A percentile compares a stretch with the other conserved stretches of the same genome.
phyloP scores from a whole-genome alignment of 2,888 invertebrate species.

The Stenchaetothrips biformis region DNA sequence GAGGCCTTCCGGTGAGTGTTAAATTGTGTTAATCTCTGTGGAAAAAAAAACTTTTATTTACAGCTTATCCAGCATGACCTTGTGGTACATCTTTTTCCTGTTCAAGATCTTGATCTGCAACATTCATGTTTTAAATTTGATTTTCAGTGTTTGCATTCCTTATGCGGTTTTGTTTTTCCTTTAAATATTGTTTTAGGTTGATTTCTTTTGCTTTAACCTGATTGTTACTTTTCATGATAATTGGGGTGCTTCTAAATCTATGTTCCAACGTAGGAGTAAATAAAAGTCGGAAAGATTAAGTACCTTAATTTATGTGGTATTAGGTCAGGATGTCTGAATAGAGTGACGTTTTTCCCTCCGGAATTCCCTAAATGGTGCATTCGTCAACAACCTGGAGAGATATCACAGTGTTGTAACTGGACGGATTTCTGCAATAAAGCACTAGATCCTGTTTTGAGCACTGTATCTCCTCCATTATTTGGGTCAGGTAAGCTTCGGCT shows the following conservation, averaged over 20 bases:
- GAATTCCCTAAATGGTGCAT: conserved; percentile 53
- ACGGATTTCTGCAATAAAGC: not conserved
- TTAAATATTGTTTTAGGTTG: too few relatives aligned
- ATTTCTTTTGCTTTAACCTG: too few relatives aligned
- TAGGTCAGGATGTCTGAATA: conserved; percentile 47
- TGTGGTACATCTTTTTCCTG: not conserved
- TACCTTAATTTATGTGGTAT: not conserved
- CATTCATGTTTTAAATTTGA: too few relatives aligned
- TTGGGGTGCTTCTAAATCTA: too few relatives aligned
- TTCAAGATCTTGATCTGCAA: too few relatives aligned
- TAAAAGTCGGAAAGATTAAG: not conserved
- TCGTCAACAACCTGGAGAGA: not conserved
- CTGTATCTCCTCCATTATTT: not conserved
- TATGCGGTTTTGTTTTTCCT: too few relatives aligned
- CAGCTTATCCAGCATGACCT: conserved; percentile 42
- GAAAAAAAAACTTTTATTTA: conserved; percentile 51
- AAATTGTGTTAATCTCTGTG: conserved; percentile 43
- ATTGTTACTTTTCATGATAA: too few relatives aligned
- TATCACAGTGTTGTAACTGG: not conserved
- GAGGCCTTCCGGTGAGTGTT: conserved; percentile 70
- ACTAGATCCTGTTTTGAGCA: conserved; percentile 1
- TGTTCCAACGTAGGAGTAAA: too few relatives aligned
- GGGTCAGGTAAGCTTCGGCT: conserved; percentile 5
- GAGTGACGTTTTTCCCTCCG: conserved; percentile 54
- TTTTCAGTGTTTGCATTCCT: too few relatives aligned